Evolutionary conservation across 2,888 invertebrate genomes (phyloP).

Genomic region (Cephus nigrinus): DNA sequence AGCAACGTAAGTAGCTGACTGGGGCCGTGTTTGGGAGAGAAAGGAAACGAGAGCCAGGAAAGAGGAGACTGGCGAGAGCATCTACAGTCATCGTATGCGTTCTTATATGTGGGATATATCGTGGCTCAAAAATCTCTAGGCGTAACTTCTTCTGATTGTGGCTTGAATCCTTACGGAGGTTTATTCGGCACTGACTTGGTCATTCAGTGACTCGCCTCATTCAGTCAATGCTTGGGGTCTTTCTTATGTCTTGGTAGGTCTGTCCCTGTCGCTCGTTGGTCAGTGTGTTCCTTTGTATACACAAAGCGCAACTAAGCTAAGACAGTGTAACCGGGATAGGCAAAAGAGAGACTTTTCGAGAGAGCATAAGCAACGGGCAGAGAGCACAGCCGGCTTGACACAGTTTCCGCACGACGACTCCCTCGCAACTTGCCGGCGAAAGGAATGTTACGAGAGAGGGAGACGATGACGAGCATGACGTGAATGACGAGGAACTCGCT

Average conservation of each 20-base stretch:
- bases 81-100: background rate
- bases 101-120: background rate
- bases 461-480: conserved; percentile 18
- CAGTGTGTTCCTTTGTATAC: background rate
- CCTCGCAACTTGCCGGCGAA: conserved; percentile 45
- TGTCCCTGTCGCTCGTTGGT: background rate
- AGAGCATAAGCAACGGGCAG: conserved; percentile 10
- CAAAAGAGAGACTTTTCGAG: conserved; percentile 15
- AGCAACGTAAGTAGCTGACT: background rate
- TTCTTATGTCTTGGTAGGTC: background rate
- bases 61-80: background rate
- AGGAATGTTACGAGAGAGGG: conserved; percentile 54
- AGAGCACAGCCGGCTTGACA: conserved; percentile 24
- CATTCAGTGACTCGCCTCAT: background rate
- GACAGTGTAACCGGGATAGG: background rate
- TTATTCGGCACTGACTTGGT: background rate
- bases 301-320: background rate
- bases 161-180: background rate
- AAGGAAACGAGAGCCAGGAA: background rate
- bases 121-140: background rate
- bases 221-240: background rate
- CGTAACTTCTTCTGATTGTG: background rate
- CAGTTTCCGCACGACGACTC: conserved; percentile 26
- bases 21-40: background rate
- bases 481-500: background rate